Percentiles rank a stretch among this genome's conserved stretches.
These are phyloP conservation scores for Uria lomvia DNA, from an alignment of 2,113 vertebrate genomes.

Conservation along the genomic window DNA sequence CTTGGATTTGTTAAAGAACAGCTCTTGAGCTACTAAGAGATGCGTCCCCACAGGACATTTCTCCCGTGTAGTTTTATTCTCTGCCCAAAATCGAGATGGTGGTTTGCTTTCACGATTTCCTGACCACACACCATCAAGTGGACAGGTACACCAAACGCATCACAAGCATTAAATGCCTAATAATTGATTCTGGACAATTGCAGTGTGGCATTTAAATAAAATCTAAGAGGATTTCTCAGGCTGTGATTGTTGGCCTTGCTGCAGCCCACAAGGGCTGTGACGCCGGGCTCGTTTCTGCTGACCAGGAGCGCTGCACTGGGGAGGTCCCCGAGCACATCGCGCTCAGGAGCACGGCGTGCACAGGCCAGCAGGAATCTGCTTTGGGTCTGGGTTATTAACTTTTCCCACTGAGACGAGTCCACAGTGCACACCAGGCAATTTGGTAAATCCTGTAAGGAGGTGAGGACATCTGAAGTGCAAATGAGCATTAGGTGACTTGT, in stretches of 20 bases:
- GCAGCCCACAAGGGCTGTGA: background rate
- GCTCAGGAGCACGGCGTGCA: background rate
- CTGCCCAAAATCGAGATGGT: background rate
- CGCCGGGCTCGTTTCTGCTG: background rate
- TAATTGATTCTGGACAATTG: background rate
- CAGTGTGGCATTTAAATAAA: conserved; percentile 12
- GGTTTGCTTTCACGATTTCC: background rate
- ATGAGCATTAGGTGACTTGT: background rate
- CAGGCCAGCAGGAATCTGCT: background rate
- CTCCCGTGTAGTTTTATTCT: background rate
- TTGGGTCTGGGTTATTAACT: background rate
- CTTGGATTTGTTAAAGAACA: background rate
- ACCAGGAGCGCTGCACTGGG: background rate
- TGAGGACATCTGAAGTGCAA: background rate
- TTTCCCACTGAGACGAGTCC: background rate
- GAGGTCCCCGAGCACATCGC: background rate
- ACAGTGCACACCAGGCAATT: background rate
- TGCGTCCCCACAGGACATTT: background rate
- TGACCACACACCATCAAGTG: background rate
- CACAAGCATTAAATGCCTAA: background rate
- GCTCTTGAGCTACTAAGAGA: background rate
- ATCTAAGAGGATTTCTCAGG: background rate
- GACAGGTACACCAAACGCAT: background rate
- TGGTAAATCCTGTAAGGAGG: background rate
- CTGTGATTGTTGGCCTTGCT: background rate